Evolutionary conservation across 2,797 vertebrate genomes (phyloP).

Genomic region (Lepidocolaptes lacrymiger): DNA sequence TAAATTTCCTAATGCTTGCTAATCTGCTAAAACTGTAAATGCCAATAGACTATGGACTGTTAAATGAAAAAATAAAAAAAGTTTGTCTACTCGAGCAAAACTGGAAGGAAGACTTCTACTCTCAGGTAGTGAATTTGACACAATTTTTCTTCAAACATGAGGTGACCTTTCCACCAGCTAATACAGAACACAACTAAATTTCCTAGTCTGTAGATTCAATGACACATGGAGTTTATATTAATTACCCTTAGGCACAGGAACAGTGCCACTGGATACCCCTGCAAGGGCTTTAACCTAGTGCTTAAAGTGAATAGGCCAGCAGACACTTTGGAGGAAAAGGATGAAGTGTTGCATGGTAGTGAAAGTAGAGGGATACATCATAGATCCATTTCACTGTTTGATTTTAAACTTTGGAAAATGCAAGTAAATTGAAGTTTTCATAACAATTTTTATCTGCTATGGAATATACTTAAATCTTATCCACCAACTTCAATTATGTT

Average conservation of each 20-base stretch:
- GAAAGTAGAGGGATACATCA: neutral
- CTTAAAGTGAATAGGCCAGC: neutral
- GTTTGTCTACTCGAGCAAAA: neutral
- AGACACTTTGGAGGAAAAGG: neutral
- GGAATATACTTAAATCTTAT: neutral
- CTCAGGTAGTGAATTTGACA: neutral
- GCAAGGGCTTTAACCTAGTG: neutral
- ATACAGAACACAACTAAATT: neutral
- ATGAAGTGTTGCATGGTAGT: neutral
- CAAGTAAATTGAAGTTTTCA: neutral
- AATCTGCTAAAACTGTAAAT: neutral
- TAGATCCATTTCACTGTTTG: neutral
- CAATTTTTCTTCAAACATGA: neutral
- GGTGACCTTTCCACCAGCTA: neutral
- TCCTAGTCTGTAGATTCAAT: neutral
- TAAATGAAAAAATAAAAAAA: neutral
- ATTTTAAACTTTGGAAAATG: neutral
- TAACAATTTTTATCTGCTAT: neutral
- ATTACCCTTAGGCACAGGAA: neutral
- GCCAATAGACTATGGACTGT: neutral
- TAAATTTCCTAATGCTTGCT: neutral
- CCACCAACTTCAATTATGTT: neutral
- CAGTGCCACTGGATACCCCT: neutral
- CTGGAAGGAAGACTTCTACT: neutral
- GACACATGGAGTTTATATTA: neutral